phyloP scores from a whole-genome alignment of 2,888 invertebrate genomes.

The Polylopha cassiicola region DNA sequence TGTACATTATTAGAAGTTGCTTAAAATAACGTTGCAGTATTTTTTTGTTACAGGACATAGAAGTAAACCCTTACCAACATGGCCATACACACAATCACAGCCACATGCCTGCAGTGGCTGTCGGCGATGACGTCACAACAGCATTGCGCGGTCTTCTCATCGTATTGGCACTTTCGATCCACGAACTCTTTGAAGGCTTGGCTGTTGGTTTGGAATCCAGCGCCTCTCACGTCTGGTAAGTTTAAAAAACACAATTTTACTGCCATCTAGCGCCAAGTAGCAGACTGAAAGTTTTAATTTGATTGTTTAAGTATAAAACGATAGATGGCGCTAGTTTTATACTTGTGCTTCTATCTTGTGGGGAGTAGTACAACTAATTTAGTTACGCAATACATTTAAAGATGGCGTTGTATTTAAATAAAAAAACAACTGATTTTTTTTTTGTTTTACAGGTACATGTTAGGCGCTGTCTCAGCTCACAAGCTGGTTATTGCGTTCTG shows the following conservation, averaged over 20 bases:
- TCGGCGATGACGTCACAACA: slow-evolving; percentile 64
- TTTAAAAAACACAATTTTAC: slow-evolving; percentile 6
- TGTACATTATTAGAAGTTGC: background rate
- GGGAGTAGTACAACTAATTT: too few species aligned
- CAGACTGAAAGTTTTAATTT: slow-evolving; percentile 5
- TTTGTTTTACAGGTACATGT: slow-evolving; percentile 81
- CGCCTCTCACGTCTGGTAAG: slow-evolving; percentile 62
- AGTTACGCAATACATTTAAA: too few species aligned
- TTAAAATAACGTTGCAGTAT: background rate
- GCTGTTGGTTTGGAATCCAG: slow-evolving; percentile 87
- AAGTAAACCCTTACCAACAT: slow-evolving; percentile 39
- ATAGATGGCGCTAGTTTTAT: slow-evolving; percentile 41
- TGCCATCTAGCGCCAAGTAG: slow-evolving; percentile 36
- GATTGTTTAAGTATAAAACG: slow-evolving; percentile 19
- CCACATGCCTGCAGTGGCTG: slow-evolving; percentile 59
- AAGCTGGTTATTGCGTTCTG: slow-evolving; percentile 93
- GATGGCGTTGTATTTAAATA: too few species aligned
- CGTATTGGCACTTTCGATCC: slow-evolving; percentile 89
- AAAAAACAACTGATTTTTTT: slow-evolving; percentile 1
- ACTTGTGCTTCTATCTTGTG: too few species aligned
- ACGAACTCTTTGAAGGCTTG: slow-evolving; percentile 91
- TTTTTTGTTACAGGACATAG: slow-evolving; percentile 43
- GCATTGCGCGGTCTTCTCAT: slow-evolving; percentile 85
- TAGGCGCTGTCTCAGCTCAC: slow-evolving; percentile 89
- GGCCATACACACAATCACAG: slow-evolving; percentile 59